Percentiles rank a stretch among this genome's conserved stretches.
Evolutionary conservation across 2,113 vertebrate species (phyloP).

Genomic region (Columbina picui): DNA sequence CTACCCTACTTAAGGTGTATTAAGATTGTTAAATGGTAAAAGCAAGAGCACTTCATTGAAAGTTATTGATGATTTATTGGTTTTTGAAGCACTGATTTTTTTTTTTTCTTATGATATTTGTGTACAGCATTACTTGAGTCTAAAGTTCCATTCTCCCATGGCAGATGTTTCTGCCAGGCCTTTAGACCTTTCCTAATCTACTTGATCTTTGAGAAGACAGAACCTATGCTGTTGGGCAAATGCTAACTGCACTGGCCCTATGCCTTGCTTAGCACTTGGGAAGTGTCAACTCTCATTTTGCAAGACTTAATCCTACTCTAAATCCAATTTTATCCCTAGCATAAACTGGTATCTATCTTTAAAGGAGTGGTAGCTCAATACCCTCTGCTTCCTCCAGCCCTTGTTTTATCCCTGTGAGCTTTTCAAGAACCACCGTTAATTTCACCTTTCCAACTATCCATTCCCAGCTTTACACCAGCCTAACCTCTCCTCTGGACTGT

Average conservation of each 20-base stretch:
- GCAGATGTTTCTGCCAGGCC: neutral
- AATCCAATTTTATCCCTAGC: neutral
- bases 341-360: neutral
- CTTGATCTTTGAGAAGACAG: neutral
- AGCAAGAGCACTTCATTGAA: neutral
- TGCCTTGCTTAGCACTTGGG: neutral
- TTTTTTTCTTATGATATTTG: neutral
- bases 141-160: neutral
- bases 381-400: neutral
- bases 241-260: neutral
- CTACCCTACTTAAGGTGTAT: neutral
- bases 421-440: neutral
- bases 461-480: neutral
- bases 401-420: neutral
- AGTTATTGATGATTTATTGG: neutral
- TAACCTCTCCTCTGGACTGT: neutral
- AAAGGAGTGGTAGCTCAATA: neutral
- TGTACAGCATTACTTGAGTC: neutral
- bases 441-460: neutral
- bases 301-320: neutral
- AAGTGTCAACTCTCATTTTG: neutral
- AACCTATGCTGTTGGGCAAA: neutral
- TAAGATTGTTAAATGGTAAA: neutral
- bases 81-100: neutral
- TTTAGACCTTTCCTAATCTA: neutral